Evolutionary conservation across 1,140 invertebrate genomes (phyloP), one percentile per base, ranked within the genome.

Genomic region (Drosophila arawakana): DNA sequence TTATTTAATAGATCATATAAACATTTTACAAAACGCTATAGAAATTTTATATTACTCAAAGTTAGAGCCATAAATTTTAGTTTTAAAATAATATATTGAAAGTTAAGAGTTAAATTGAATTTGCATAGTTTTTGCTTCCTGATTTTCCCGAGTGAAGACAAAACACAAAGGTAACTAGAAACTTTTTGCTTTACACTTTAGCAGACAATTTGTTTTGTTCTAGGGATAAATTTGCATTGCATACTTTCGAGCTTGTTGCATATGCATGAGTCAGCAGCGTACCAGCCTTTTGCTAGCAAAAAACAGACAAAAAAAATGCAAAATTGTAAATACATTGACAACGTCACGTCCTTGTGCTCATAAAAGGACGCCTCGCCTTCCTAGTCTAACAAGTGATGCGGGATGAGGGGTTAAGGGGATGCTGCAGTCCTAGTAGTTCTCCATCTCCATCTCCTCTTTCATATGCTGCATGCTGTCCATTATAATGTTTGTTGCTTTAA

Each of bases 401-500:
- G 18, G 5, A n/a, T 50, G 30, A 35, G 46, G 25, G 21, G 35
- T 21, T 21, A 21, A 21, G 44, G 52, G 2, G 11, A 35, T 66
- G 62, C 15, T 21, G 15, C 46, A 18, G 21, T 55, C 37, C 52
- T 35, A 63, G 47, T 30, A 37, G 3, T 11, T 25, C 62, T 15
- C 11, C 41, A 21, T 21, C 18, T 59, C 37, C 13, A 21, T 21
- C 18, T 59, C 37, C 13, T 10, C 13, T n/a, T 15, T 9, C 9
- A n/a, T 10, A 11, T 60, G 7, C 43, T 47, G 76, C 61, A n/a
- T 65, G 72, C 21, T 66, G 59, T 72, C 58, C 54, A 68, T 83
- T 84, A 83, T 84, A 70, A 78, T 78, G 65, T 85, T 73, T 76
- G 68, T 62, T 57, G 73, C 47, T 55, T 82, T 74, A 77, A 88